Base-by-base conservation (phyloP, 2,113 vertebrate genomes). In the Chionodraco myersi region DNA sequence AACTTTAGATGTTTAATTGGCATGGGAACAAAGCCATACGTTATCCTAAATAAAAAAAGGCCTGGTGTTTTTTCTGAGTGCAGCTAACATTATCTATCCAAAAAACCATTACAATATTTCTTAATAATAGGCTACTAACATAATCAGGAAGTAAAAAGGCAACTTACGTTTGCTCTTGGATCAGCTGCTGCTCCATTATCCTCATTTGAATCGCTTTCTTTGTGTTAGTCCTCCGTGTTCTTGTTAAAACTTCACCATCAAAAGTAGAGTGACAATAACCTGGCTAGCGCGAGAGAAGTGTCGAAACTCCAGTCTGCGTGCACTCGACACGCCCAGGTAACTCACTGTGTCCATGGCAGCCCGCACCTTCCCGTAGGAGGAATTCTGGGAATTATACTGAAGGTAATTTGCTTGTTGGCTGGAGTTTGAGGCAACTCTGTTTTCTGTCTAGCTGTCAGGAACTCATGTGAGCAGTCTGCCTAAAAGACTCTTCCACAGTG, bases 291-390 rank as follows among this genome's bases (percentile, higher is more conserved):
- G 15, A 68, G 57, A 14, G 48, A 9, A 26, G 72, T 83, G 74
- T 84, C 49, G 86, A 79, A 87, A 91, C 73, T 63, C 63, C 75
- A 6, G 36, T 41, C 84, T 83, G 71, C 14, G 73, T n/a, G 68
- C 2, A 26, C 18, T n/a, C 2, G 85, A 74, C 87, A 83, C 89
- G 64, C 91, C 91, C 83, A 86, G 84, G 59, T 62, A 70, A 67
- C 1, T 67, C 64, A 5, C 7, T n/a, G 14, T 44, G 21, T 57
- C 30, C 69, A 69, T 44, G 70, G 3, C 45, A 44, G 76, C 30
- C 54, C 81, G 58, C 86, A 60, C 83, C 81, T 79, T 77, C 59
- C 47, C 36, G 15, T 14, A 12, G 34, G 61, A 59, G 47, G 15
- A 41, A 59, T 13, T 68, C 26, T 34, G 62, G 61, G 77, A 23